Conservation (phyloP, 2,113 vertebrate genomes). For the Cathartes aura region DNA sequence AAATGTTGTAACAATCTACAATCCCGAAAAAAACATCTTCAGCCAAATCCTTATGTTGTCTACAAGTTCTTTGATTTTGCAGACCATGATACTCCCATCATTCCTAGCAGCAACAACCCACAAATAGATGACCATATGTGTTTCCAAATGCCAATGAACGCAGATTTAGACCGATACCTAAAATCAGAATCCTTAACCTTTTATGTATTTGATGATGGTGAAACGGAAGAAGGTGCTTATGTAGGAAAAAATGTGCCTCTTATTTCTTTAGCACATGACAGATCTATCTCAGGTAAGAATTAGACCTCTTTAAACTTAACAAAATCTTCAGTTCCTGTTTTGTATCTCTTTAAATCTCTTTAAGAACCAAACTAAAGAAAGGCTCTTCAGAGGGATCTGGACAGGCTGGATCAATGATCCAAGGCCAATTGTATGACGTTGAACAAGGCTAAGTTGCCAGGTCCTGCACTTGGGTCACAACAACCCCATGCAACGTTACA, state of each 20-base stretch:
- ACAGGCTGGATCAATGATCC: background rate
- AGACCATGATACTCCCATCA: conserved; percentile 85
- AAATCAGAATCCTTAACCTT: conserved; percentile 79
- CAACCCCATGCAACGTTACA: background rate
- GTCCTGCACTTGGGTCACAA: background rate
- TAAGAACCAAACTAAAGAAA: background rate
- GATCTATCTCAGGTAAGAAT: conserved; percentile 81
- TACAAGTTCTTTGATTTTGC: conserved; percentile 90
- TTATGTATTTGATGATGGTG: conserved; percentile 88
- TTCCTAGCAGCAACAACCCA: conserved; percentile 77
- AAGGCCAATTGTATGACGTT: background rate
- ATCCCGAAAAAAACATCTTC: conserved; percentile 33
- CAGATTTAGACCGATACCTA: conserved; percentile 83
- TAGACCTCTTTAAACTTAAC: background rate
- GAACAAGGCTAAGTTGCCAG: background rate
- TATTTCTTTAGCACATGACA: conserved; percentile 80
- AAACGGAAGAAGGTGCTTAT: conserved; percentile 79
- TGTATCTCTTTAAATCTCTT: background rate
- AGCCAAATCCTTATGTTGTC: conserved; percentile 86
- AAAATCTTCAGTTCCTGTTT: background rate
- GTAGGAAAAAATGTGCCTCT: conserved; percentile 87
- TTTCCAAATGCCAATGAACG: conserved; percentile 82
- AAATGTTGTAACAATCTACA: conserved; percentile 78
- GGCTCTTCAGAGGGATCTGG: background rate
- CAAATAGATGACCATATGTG: conserved; percentile 81